Conservation (phyloP, 2,888 invertebrate genomes). For the Diarsia mendica region DNA sequence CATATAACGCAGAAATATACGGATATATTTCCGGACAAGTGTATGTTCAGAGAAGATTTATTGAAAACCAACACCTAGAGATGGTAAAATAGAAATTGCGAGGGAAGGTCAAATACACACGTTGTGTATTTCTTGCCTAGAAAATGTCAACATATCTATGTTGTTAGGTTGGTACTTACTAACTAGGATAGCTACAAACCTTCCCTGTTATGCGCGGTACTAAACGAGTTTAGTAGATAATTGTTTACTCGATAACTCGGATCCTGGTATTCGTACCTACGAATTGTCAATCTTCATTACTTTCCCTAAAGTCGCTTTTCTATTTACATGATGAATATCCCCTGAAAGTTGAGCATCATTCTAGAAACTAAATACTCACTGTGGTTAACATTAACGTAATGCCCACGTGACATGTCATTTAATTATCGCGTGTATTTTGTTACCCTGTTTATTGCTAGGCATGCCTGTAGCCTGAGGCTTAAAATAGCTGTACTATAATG, state of each 20-base stretch:
- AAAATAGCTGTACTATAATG: constrained; percentile 58
- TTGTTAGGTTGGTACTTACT: background rate
- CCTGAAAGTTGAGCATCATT: constrained; percentile 5
- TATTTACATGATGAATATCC: background rate
- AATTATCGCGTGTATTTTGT: constrained; percentile 56
- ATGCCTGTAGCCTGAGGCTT: constrained; percentile 27
- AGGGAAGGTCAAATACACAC: constrained; percentile 27
- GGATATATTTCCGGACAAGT: constrained; percentile 47
- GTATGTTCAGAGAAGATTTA: constrained; percentile 53
- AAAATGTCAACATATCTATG: background rate
- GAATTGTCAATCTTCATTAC: background rate
- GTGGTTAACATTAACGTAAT: constrained; percentile 43
- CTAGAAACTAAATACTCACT: constrained; percentile 12
- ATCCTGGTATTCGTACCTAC: constrained; percentile 4
- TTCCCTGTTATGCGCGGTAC: background rate
- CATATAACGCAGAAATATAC: constrained; percentile 47
- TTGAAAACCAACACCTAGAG: constrained; percentile 32
- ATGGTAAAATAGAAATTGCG: constrained; percentile 41
- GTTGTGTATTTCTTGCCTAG: background rate
- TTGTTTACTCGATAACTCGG: background rate
- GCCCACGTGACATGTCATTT: constrained; percentile 50
- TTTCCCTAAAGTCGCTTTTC: background rate
- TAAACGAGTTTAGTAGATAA: background rate
- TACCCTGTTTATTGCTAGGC: constrained; percentile 36
- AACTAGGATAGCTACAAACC: background rate